Base-by-base conservation (phyloP, 2,113 vertebrate genomes). In the Larimichthys polyactis region DNA sequence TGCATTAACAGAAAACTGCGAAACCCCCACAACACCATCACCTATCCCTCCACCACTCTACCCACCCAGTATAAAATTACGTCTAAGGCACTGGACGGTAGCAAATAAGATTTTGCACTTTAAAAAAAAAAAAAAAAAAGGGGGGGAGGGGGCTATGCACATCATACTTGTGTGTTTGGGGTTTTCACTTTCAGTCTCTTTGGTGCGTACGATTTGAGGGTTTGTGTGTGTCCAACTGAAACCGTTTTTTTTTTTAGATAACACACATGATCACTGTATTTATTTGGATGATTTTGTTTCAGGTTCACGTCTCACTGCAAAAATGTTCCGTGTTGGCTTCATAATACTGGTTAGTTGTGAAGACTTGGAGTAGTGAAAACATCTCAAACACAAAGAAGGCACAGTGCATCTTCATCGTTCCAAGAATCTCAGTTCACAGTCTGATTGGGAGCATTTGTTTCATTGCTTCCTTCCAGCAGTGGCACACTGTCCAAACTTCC, bases 401-500 rank as follows among this genome's bases (percentile, higher is more conserved):
- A 63, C 24, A 63, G 52, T 43, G 70, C 75, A 78, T 82, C 73
- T 78, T 83, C 74, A 67, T 48, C 43, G 44, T 68, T 74, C 52
- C 29, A 71, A 60, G 49, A 69, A 60, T 48, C 60, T 66, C 70
- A 58, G 24, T 78, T 86, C 81, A 63, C 75, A 75, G 81, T 82
- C 80, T 60, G 40, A 55, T 15, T 27, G n/a, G 72, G 29, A 40
- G 65, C 29, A 74, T 62, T 40, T 22, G 48, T 46, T 63, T 78
- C 49, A 78, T 54, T 24, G 71, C 74, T 69, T 80, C 76, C 78
- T 71, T 90, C 83, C 66, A 68, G 62, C 78, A 72, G 79, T 59
- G 70, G 29, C 78, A 87, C 52, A 54, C 32, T 71, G 32, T 84
- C 79, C 62, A 81, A 75, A 89, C 67, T 80, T 89, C 85, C 85